These are phyloP conservation scores for Creontiades dilutus DNA, from an alignment of 2,888 invertebrate genomes.

Conservation along the genomic window DNA sequence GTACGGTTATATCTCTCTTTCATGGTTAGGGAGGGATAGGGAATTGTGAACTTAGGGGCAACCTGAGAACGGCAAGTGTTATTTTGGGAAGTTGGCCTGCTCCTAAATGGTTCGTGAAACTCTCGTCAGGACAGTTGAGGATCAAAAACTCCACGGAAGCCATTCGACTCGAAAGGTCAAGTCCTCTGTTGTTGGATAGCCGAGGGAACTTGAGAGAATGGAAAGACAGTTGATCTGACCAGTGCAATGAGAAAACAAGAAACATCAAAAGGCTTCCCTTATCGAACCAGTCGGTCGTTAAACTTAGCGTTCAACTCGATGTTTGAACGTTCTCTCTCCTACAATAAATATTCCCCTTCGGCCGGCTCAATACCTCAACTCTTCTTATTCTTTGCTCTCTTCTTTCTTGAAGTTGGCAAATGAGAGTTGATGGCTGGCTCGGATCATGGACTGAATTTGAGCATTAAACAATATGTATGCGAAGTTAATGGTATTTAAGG, in stretches of 20 bases:
- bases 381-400: neutral
- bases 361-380: constrained; percentile 33
- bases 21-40: neutral
- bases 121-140: neutral
- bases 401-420: neutral
- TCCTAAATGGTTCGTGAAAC: neutral
- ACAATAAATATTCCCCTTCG: constrained; percentile 24
- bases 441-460: no score
- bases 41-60: neutral
- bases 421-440: neutral
- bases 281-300: constrained; percentile 49
- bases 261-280: constrained; percentile 46
- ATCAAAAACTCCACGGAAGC: constrained; percentile 5
- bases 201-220: neutral
- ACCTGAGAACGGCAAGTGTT: neutral
- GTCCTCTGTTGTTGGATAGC: constrained; percentile 6
- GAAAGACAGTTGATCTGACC: constrained; percentile 44
- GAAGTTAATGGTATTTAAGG: no score
- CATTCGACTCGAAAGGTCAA: neutral
- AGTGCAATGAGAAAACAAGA: constrained; percentile 36
- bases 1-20: no score
- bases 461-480: no score
- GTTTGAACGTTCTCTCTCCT: constrained; percentile 37
- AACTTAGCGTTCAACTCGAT: neutral
- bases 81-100: neutral